Conservation (phyloP, 2,888 invertebrate genomes). For the Protodeltote pygarga region DNA sequence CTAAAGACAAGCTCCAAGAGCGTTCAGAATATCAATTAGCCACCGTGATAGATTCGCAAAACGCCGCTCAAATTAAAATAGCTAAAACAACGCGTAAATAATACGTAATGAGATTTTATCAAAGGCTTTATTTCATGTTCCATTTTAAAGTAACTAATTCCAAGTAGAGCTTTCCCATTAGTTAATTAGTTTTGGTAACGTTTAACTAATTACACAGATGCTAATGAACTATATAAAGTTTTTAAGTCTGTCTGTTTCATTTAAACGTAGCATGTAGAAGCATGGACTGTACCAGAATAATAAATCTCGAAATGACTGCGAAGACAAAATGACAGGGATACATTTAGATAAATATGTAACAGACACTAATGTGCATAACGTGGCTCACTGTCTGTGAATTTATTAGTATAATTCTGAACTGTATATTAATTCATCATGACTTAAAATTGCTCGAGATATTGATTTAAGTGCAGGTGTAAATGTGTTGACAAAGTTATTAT, state of each 20-base stretch:
- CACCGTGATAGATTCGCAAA: constrained; percentile 13
- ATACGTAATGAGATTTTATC: not conserved
- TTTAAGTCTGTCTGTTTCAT: not conserved
- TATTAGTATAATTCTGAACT: not conserved
- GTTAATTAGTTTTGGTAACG: constrained; percentile 26
- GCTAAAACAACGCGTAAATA: constrained; percentile 8
- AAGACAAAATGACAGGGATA: too few species aligned
- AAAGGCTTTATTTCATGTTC: not conserved
- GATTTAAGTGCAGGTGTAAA: not conserved
- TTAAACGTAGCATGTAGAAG: constrained; percentile 14
- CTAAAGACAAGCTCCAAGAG: constrained; percentile 16
- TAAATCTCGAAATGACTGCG: constrained; percentile 11
- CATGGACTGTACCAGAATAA: constrained; percentile 11
- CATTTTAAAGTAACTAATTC: not conserved
- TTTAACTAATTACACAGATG: constrained; percentile 23
- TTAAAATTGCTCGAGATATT: not conserved
- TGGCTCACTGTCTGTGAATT: constrained; percentile 7
- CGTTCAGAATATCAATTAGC: constrained; percentile 29
- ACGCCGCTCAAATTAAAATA: constrained; percentile 21
- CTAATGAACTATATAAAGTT: constrained; percentile 15
- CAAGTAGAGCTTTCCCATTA: constrained; percentile 15
- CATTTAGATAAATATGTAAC: not conserved
- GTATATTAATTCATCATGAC: constrained; percentile 1
- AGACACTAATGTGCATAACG: constrained; percentile 1
- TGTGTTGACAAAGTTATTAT: too few species aligned